These are phyloP conservation scores for Liodrosophila aerea DNA, from an alignment of 2,888 invertebrate genomes.

Conservation along the genomic window DNA sequence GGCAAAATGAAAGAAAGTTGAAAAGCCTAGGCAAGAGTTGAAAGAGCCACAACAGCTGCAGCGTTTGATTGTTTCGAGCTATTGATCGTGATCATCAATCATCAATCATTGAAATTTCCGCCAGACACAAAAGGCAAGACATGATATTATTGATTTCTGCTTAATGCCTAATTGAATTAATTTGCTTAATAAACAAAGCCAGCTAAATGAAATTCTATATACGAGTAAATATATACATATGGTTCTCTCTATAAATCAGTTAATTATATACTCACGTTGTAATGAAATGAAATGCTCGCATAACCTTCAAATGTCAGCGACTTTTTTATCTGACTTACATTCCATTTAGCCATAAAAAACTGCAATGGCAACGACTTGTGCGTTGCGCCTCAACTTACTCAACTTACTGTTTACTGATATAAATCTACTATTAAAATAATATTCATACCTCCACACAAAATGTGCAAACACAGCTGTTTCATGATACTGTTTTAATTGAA, in stretches of 20 bases:
- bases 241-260: no score
- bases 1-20: conserved; percentile 8
- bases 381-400: conserved; percentile 19
- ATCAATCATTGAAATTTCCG: conserved; percentile 24
- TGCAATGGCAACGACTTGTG: conserved; percentile 37
- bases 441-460: conserved; percentile 17
- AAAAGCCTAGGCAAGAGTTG: background rate
- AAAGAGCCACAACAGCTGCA: background rate
- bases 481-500: conserved; percentile 2
- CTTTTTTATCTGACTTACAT: conserved; percentile 54
- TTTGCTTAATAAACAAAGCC: conserved; percentile 11
- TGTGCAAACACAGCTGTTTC: conserved; percentile 67
- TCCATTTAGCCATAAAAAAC: conserved; percentile 28
- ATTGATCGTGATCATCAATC: background rate
- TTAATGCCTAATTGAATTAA: conserved; percentile 7
- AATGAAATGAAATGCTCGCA: conserved; percentile 53
- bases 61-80: conserved; percentile 1
- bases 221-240: no score
- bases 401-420: background rate
- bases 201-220: no score
- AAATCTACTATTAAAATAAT: conserved; percentile 20
- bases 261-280: conserved; percentile 18
- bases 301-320: conserved; percentile 73
- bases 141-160: conserved; percentile 5
- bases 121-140: conserved; percentile 4